Conservation (phyloP, 2,797 vertebrate species). For the Hozukius guyotensis region DNA sequence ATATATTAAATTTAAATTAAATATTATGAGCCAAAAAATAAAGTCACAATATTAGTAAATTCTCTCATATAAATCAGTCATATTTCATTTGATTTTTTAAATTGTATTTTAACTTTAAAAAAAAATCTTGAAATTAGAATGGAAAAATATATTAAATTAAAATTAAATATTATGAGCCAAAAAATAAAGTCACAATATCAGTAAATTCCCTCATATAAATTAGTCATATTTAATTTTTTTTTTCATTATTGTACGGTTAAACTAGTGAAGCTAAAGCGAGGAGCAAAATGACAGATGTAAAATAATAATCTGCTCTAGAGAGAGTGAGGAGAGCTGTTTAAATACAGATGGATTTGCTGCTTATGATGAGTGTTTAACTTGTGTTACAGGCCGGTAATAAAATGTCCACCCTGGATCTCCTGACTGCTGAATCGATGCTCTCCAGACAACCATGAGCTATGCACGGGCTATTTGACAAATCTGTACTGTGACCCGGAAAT, state of each 20-base stretch:
- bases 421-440: constrained; percentile 33
- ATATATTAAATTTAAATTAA: too few relatives aligned
- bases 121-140: too few relatives aligned
- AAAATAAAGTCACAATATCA: too few relatives aligned
- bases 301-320: too few relatives aligned
- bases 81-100: background rate
- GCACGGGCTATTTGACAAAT: constrained; percentile 78
- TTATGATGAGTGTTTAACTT: background rate
- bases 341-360: background rate
- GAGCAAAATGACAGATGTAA: too few relatives aligned
- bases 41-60: too few relatives aligned
- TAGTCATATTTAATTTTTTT: background rate
- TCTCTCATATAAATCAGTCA: background rate
- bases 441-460: constrained; percentile 73
- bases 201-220: too few relatives aligned
- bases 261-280: constrained; percentile 1
- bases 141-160: too few relatives aligned
- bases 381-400: constrained; percentile 5
- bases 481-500: constrained; percentile 75
- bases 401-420: constrained; percentile 26
- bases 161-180: too few relatives aligned
- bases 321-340: fast-evolving
- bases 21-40: too few relatives aligned
- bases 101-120: too few relatives aligned
- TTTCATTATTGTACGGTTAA: background rate